Evolutionary conservation across 2,888 invertebrate genomes (phyloP), one percentile per base, ranked within the genome.

Genomic region (Cabera pusaria): DNA sequence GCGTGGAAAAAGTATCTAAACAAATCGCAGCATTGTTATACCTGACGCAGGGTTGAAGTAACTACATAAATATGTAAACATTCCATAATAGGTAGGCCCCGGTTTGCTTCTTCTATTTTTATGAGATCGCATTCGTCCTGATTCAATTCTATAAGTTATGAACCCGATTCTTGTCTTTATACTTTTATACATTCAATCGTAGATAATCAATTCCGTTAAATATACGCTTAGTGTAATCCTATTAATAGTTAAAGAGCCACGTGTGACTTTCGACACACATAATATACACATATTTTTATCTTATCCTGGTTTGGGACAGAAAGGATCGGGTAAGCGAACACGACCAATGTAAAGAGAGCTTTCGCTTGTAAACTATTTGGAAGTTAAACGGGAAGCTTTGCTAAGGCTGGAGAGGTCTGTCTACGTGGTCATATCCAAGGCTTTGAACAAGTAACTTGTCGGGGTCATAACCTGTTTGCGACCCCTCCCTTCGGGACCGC

Each of bases 401-500:
- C 60, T 56, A 61, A 57, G 52, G 51, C 46, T 53, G 52, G 52
- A 54, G 61, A 58, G 82, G 49, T 79, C 84, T 78, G 64, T 37
- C 24, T 52, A 43, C 44, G 49, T 83, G 80, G 87, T 64, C 67
- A 63, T 58, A 64, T 71, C 59, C 65, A 71, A 79, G 73, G 78
- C 80, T 82, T 77, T 76, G 76, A 80, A 77, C 85, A 75, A 86
- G 85, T 83, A 82, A 85, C 83, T 87, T 81, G 86, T 84, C 83
- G 85, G 81, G 87, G 87, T 87, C 87, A 87, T 85, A 87, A 86
- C 87, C 87, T 87, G 87, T 86, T 86, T 84, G 84, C 83, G 87
- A 86, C 87, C 87, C 86, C 81, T 82, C 84, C 77, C 83, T 76
- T 64, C 69, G 80, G 79, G 80, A 78, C 72, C 74, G 70, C 71